These are phyloP conservation scores for Trialeurodes vaporariorum DNA, from an alignment of 1,140 invertebrate genomes.

Conservation along the genomic window DNA sequence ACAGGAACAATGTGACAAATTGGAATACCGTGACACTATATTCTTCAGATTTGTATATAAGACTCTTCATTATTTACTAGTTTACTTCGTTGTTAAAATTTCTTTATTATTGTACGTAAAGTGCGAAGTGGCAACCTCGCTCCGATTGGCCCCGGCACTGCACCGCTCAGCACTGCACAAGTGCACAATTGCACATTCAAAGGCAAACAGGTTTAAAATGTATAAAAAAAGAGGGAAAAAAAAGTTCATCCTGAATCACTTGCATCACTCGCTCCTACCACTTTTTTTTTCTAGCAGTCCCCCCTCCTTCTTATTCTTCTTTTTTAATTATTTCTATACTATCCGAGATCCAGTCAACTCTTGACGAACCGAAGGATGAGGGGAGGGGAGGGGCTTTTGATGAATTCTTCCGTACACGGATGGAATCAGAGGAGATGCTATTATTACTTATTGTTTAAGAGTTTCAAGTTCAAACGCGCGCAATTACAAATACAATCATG, in stretches of 20 bases:
- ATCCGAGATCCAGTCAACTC: background rate
- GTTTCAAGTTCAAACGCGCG: background rate
- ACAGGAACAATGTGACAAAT: no score
- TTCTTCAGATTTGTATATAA: no score
- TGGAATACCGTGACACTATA: no score
- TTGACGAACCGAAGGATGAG: background rate
- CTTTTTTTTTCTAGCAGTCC: background rate
- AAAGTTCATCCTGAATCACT: background rate
- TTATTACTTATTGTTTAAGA: background rate
- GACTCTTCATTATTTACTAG: no score
- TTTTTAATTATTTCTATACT: background rate
- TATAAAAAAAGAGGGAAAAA: no score
- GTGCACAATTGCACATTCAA: no score
- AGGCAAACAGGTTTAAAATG: background rate
- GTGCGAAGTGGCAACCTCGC: no score
- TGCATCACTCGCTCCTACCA: background rate
- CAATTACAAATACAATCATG: background rate
- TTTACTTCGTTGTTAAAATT: no score
- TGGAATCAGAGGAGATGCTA: no score
- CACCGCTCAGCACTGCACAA: no score
- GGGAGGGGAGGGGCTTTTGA: background rate
- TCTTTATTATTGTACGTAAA: no score
- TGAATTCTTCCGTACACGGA: background rate
- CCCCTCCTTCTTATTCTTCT: background rate
- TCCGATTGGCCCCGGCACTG: background rate